Evolutionary conservation across 2,797 vertebrate genomes (phyloP), one percentile per base, ranked within the genome.

Genomic region (Sphenodon punctatus): DNA sequence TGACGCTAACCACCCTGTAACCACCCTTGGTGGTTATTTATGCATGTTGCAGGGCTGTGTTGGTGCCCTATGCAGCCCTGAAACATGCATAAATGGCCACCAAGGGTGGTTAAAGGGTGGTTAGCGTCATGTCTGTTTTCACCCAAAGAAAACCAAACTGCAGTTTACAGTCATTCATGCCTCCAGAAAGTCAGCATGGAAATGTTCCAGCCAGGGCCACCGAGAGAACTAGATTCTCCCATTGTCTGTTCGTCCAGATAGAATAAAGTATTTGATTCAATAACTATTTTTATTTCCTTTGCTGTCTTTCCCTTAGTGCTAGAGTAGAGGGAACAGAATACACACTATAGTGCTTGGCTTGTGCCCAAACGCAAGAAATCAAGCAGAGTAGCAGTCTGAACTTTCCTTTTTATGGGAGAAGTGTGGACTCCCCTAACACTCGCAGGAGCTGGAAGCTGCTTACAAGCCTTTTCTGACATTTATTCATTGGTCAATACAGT

Each of bases 401-500:
- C 20, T 13, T 41, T 59, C 8, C 15, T 22, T 23, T 15, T 41
- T 36, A 41, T 38, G n/a, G 25, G 27, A 46, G 2, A 14, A 15
- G 7, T 74, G 32, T 55, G 34, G 55, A 36, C 22, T 53, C 38
- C 67, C 49, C 19, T 3, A 7, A 53, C 56, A 23, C 15, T 42
- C 70, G 30, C 70, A 90, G 36, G 1, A 0, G 65, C 30, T 32
- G 58, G 55, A 10, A 34, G 19, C 32, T 36, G 20, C 5, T 17
- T 14, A 8, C 15, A 34, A 43, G 46, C 17, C 25, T 77, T 43
- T 79, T 78, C 17, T 34, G 41, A 43, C 2, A 1, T 58, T 64
- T 85, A 65, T 43, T 64, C 58, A 34, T 74, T 30, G 48, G n/a
- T 88, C 56, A 58, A 56, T 41, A 25, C 60, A 38, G 56, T 2